Evolutionary conservation across 2,888 invertebrate genomes (phyloP), one percentile per base, ranked within the genome.

Genomic region (Chaitophorus viminalis): DNA sequence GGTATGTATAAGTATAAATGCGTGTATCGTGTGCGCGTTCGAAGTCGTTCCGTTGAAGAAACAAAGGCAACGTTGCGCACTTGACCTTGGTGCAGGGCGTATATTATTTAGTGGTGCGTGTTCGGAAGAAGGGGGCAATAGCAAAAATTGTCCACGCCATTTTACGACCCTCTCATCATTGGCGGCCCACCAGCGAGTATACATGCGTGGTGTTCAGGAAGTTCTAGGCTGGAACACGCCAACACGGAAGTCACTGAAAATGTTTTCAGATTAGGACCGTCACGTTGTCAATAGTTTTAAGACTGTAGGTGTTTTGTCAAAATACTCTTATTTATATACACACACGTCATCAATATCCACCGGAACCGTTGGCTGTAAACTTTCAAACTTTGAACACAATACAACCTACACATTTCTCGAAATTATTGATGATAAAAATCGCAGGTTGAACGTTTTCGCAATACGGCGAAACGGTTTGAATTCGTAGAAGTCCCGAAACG

Each of bases 31-130:
- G 74, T 29, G 29, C 21, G 85, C n/a, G 68, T 6, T 14, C 68
- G 17, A 68, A 76, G 46, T 68, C 77, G 77, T 65, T n/a, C 29
- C 72, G 46, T 29, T 54, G 14, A 52, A 78, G 86, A 86, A 87
- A 79, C 87, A 87, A 87, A 87, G 87, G 87, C 87, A 87, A 87
- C 87, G 87, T 79, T 81, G 87, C 87, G 87, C 87, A 81, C 87
- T 87, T 87, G 87, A 87, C 87, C 87, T 87, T 87, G 78, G 60
- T 31, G 46, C 46, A 46, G 46, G 84, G 86, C 25, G 54, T 29
- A 25, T 36, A n/a, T n/a, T n/a, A n/a, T n/a, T n/a, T n/a, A 46
- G 46, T 0, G 11, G 46, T 14, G n/a, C 31, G 39, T 46, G 46
- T 81, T 70, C 46, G 21, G 46, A 36, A 82, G 52, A 60, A 39